Conservation (phyloP, 2,797 vertebrate species). For the Eulemur rubriventer region DNA sequence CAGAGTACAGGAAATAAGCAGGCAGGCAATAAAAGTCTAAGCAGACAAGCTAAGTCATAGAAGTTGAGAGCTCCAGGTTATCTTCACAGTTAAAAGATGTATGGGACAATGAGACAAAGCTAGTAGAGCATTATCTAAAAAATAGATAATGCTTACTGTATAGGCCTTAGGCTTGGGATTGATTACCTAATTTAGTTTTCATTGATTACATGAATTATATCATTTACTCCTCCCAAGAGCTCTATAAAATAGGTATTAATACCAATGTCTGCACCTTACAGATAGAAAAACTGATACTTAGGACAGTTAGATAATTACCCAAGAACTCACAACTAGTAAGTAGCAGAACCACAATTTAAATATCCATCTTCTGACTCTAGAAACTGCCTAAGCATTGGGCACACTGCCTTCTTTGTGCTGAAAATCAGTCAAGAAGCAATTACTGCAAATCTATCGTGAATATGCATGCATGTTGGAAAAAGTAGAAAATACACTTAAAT, state of each 20-base stretch:
- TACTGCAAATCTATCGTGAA: not conserved
- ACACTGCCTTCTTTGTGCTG: not conserved
- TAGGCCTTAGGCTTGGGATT: not conserved
- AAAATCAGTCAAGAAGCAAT: not conserved
- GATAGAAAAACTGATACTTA: not conserved
- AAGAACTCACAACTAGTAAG: not conserved
- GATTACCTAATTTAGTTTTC: not conserved
- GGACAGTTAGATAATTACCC: not conserved
- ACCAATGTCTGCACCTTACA: not conserved
- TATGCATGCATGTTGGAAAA: not conserved
- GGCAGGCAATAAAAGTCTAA: not conserved
- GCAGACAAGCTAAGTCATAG: not conserved
- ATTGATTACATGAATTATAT: not conserved
- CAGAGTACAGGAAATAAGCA: not conserved
- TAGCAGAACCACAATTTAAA: not conserved
- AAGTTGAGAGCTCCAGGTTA: not conserved
- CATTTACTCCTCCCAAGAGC: conserved; percentile 16
- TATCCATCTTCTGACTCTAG: not conserved
- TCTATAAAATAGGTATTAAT: not conserved
- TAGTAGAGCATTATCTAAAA: not conserved
- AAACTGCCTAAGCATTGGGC: not conserved
- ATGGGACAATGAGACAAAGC: not conserved
- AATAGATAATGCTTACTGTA: not conserved
- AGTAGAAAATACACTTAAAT: not conserved
- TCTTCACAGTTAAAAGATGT: not conserved